Evolutionary conservation across 2,888 invertebrate species (phyloP).

Genomic region (Eristalis pertinax): DNA sequence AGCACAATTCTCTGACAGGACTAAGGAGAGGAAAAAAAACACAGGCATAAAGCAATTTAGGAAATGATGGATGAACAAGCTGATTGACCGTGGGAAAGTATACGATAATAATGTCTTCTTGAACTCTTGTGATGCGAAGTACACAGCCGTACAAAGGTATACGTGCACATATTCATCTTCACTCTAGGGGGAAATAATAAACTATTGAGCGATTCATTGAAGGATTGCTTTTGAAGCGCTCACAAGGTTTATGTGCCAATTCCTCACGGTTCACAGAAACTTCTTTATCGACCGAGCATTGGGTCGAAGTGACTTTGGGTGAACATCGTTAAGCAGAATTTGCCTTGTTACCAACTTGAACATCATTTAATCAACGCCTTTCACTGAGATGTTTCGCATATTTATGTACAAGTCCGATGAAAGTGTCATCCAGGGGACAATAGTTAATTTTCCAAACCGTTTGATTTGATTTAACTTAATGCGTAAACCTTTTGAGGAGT

Average conservation of each 20-base stretch:
- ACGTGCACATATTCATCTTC: background rate
- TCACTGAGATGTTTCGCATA: conserved; percentile 1
- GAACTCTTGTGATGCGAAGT: background rate
- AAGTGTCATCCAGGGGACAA: background rate
- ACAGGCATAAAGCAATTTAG: background rate
- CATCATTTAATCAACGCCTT: background rate
- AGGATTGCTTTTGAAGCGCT: background rate
- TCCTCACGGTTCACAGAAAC: background rate
- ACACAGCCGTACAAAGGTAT: background rate
- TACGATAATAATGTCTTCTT: background rate
- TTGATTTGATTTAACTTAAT: background rate
- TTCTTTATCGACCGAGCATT: background rate
- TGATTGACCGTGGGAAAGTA: conserved; percentile 1
- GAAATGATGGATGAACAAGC: conserved; percentile 2
- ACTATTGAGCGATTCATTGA: background rate
- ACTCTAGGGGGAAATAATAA: background rate
- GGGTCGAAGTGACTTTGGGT: background rate
- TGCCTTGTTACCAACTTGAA: background rate
- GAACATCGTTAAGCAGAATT: background rate
- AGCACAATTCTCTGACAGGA: background rate
- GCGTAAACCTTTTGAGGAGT: background rate
- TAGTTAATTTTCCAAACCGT: conserved; percentile 7
- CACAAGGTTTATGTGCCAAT: background rate
- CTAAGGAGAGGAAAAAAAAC: background rate
- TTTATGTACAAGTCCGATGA: background rate